phyloP scores from a whole-genome alignment of 2,888 invertebrate species.

The Ormia ochracea region DNA sequence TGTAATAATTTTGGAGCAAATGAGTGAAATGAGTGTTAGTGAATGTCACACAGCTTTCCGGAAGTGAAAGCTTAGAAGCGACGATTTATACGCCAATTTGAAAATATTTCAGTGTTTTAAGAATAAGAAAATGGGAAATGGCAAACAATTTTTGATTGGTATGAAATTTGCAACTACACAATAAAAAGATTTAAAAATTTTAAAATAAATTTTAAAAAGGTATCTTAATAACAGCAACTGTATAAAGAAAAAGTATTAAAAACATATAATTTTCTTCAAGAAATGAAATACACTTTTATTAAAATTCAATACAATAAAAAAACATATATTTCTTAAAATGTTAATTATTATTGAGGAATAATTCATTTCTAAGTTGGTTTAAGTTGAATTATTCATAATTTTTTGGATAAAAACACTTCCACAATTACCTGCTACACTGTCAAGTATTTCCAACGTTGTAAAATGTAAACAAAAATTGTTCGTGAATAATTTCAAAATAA shows the following conservation, averaged over 20 bases:
- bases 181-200: neutral
- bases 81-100: neutral
- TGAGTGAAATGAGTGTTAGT: neutral
- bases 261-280: too few species aligned
- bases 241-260: too few species aligned
- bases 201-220: neutral
- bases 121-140: neutral
- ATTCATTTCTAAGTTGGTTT: too few species aligned
- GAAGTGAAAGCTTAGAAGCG: slow-evolving; percentile 10
- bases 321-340: too few species aligned
- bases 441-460: slow-evolving; percentile 1
- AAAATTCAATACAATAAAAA: too few species aligned
- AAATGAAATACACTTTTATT: too few species aligned
- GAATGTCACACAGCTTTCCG: neutral
- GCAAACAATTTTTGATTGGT: neutral
- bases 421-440: neutral
- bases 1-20: slow-evolving; percentile 3
- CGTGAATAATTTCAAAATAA: neutral
- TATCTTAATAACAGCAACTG: too few species aligned
- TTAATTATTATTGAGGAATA: too few species aligned
- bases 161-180: neutral
- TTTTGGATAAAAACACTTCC: neutral
- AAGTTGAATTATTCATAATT: too few species aligned
- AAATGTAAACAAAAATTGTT: slow-evolving; percentile 28
- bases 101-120: too few species aligned